Percentiles rank a stretch among this genome's conserved stretches.
These are phyloP conservation scores for Pollenia amentaria DNA, from an alignment of 2,888 invertebrate genomes.

Conservation along the genomic window DNA sequence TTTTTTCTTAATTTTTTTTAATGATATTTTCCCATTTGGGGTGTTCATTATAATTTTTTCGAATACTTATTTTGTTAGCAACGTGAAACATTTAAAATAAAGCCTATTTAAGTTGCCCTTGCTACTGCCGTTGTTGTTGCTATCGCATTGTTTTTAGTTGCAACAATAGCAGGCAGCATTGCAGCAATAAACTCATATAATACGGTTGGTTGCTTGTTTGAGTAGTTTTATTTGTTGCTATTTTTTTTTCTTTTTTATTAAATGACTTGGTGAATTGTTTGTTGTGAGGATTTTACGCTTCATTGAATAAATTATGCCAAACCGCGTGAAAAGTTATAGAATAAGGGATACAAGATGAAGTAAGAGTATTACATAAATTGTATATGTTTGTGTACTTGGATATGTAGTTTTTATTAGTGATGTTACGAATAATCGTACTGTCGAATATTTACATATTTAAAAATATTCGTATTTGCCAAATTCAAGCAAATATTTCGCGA, in stretches of 20 bases:
- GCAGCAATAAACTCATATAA: constrained; percentile 65
- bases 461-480: no score
- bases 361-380: background rate
- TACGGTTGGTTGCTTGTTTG: constrained; percentile 57
- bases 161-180: constrained; percentile 41
- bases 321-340: constrained; percentile 65
- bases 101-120: background rate
- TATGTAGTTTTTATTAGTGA: background rate
- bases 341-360: constrained; percentile 37
- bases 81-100: constrained; percentile 1
- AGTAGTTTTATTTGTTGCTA: constrained; percentile 45
- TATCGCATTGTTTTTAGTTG: constrained; percentile 33
- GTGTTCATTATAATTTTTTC: background rate
- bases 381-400: background rate
- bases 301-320: constrained; percentile 72
- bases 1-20: background rate
- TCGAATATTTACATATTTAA: no score
- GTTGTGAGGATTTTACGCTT: constrained; percentile 64
- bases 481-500: no score
- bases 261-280: constrained; percentile 59
- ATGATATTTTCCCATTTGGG: background rate
- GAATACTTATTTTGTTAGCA: background rate
- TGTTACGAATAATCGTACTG: no score
- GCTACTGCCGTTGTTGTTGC: background rate
- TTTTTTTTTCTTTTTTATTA: constrained; percentile 18